Evolutionary conservation across 2,888 invertebrate genomes (phyloP), one percentile per base, ranked within the genome.

Genomic region (Chrysolina oricalcia): DNA sequence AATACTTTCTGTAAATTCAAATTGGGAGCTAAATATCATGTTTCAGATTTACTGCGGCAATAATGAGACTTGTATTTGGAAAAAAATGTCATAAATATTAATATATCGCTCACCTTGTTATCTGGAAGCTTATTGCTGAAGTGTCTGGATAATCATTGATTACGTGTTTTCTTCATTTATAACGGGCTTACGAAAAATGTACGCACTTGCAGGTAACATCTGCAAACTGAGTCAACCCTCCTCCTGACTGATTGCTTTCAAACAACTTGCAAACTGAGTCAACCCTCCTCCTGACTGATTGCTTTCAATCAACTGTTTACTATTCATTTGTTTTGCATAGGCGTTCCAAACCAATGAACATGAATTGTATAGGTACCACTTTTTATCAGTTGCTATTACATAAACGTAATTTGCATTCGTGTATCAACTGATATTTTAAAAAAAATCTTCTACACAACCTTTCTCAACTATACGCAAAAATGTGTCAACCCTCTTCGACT

Each of bases 1-100:
- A 15, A 46, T 15, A 46, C 46, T 46, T 46, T 46, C 46, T 46
- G 46, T 46, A 46, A 46, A 46, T 46, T 46, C 46, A 46, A 46
- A 15, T 46, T 46, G 46, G 46, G 46, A 46, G 46, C 46, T 46
- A 46, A n/a, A 46, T 46, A 46, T 46, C 46, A 6, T 46, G 46
- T 46, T 46, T 46, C 46, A 15, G 46, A 46, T 46, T 46, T 46
- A 46, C 46, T 46, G 46, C 46, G 46, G 15, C 15, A 46, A 46
- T 46, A 46, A 46, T 46, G 46, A 46, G 46, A 15, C 13, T 46
- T 46, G 15, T 46, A 46, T 46, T 46, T 46, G 46, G 46, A 15
- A 15, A 15, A 2, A 15, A 0, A 15, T 46, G 6, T 46, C 46
- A 46, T 46, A 15, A 46, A 46, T 46, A 46, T 46, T 46, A 46